Evolutionary conservation across 2,113 vertebrate species (phyloP), one percentile per base, ranked within the genome.

Genomic region (Poeciliopsis occidentalis): DNA sequence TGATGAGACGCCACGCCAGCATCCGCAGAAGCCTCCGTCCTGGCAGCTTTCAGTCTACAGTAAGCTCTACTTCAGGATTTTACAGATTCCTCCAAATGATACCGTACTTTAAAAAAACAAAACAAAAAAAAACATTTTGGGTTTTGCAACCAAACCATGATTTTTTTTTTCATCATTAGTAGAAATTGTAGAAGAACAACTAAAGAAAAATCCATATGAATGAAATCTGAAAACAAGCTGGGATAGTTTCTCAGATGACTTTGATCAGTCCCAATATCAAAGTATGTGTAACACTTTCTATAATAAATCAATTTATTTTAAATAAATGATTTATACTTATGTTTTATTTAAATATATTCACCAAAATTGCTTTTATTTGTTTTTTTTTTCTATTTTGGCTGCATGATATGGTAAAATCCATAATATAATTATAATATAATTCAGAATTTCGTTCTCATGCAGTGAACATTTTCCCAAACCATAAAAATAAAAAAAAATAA

Each of bases 1-100:
- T 99, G 57, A 97, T 99, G 82, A 95, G 97, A 64, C 94, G 97
- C 0, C 95, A 98, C 12, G 89, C 95, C 89, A 98, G 95, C 89
- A 81, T 99, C 67, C 93, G 96, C 15, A 95, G 96, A 61, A 98
- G 97, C 91, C 80, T 98, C 65, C 90, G 95, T 74, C 95, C 95
- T 22, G 95, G 94, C 3, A 96, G 91, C 92, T 95, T 94, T 6
- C 95, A 95, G 5, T 89, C 87, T 83, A 54, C 90, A 89, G 98
- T 98, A 83, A 76, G 87, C 63, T 60, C 26, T 11, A 7, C 3
- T 8, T 37, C 12, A 17, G 13, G 31, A 37, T 12, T 32, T 54
- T 4, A n/a, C 5, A 6, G 1, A 27, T 12, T 47, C 7, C 31
- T 47, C 1, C 7, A 30, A 29, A 51, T 30, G 17, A 26, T 22